Evolutionary conservation across 2,113 vertebrate species (phyloP), one percentile per base, ranked within the genome.

Genomic region (Ramphastos sulfuratus): DNA sequence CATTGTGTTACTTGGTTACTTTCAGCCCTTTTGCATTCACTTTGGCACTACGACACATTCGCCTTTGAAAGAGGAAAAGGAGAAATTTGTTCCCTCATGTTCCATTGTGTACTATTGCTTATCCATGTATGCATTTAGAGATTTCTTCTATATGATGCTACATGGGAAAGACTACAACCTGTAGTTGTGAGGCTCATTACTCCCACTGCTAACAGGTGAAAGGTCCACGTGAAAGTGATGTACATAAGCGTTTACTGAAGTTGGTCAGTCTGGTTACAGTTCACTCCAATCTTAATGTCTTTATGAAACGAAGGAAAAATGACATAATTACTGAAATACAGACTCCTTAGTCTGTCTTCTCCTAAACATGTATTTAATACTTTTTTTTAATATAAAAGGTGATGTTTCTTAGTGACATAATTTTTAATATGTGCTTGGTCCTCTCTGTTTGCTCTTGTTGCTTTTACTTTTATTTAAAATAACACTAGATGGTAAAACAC

Each of bases 21-120:
- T 39, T 4, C n/a, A 52, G 27, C 13, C 12, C 24, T 48, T 72
- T 83, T 0, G 0, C 15, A 6, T 24, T 78, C 27, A 23, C 6
- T 2, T 18, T 69, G 23, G 70, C 1, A 0, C 19, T 89, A 2
- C n/a, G 44, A 15, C 37, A n/a, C 2, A 7, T 44, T 20, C 55
- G 25, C 35, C n/a, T 82, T 89, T 66, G 63, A 61, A 28, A 61
- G 66, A 44, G 18, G 55, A 24, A 60, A 69, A 24, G 44, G 18
- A 66, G 27, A 15, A 25, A 4, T 50, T 60, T 33, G 11, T 69
- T 69, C 25, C 6, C 14, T 58, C 70, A 13, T 35, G 4, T 82
- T 77, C 65, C 27, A 7, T 65, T 37, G 63, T 87, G 28, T 2
- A 2, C 19, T 77, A 0, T 30, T 86, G 65, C 46, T 63, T 82